A percentile compares a stretch with the other conserved stretches of the same genome.
Evolutionary conservation across 2,113 vertebrate species (phyloP).

Genomic region (Anguilla rostrata): DNA sequence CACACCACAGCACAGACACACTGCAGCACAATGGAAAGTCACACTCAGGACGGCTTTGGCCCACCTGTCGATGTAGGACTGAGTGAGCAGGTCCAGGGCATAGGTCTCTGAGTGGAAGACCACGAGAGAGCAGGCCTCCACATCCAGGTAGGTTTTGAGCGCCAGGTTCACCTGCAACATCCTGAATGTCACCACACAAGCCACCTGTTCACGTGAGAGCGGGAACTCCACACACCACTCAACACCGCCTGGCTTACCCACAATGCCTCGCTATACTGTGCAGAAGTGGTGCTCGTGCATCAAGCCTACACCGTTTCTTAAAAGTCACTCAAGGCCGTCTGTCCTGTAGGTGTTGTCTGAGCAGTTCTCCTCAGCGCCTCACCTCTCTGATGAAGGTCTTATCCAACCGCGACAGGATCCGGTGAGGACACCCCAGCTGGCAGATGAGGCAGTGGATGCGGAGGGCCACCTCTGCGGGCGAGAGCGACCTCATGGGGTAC

Average conservation of each 20-base stretch:
- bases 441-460: neutral
- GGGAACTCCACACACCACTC: neutral
- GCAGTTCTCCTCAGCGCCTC: neutral
- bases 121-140: neutral
- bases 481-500: neutral
- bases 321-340: neutral
- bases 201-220: too few species aligned
- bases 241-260: neutral
- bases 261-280: neutral
- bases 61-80: neutral
- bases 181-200: neutral
- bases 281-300: too few species aligned
- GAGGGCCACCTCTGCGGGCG: neutral
- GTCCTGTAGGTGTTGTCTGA: neutral
- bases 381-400: neutral
- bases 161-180: neutral
- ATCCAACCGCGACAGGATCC: neutral
- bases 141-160: neutral
- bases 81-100: neutral
- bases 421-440: neutral
- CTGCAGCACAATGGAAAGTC: too few species aligned
- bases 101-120: neutral
- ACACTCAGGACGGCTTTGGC: too few species aligned
- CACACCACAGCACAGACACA: too few species aligned
- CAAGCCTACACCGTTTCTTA: neutral